Evolutionary conservation across 1,140 invertebrate genomes (phyloP).

Genomic region (Leguminivora glycinivorella): DNA sequence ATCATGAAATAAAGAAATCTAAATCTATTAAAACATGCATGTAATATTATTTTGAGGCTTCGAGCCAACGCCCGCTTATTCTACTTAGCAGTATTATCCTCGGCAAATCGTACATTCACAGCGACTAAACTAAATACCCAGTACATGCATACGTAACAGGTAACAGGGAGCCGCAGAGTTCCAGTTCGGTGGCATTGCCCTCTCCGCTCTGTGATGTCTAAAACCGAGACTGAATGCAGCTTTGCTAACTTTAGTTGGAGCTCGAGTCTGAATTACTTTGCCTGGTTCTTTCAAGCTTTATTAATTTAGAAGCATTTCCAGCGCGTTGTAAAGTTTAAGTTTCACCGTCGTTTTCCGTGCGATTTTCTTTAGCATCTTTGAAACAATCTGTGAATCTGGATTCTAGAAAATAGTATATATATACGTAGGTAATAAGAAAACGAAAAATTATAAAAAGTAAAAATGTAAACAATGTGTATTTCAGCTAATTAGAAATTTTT

Average conservation of each 20-base stretch:
- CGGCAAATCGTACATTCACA: constrained; percentile 13
- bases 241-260: constrained; percentile 15
- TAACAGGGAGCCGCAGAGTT: constrained; percentile 17
- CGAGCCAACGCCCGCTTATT: background rate
- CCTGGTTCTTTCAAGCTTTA: constrained; percentile 12
- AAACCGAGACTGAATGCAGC: constrained; percentile 19
- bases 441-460: background rate
- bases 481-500: background rate
- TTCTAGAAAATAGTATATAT: background rate
- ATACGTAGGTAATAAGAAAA: background rate
- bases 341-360: constrained; percentile 5
- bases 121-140: constrained; percentile 19
- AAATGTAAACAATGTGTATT: background rate
- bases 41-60: background rate
- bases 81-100: constrained; percentile 19
- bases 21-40: too few species aligned
- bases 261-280: constrained; percentile 25
- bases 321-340: background rate
- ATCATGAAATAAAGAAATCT: background rate
- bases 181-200: constrained; percentile 27
- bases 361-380: background rate
- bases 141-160: constrained; percentile 25
- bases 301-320: constrained; percentile 13
- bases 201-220: constrained; percentile 20
- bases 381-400: background rate